Evolutionary conservation across 1,140 invertebrate genomes (phyloP), one percentile per base, ranked within the genome.

Genomic region (Pseudomyrmex sp.): DNA sequence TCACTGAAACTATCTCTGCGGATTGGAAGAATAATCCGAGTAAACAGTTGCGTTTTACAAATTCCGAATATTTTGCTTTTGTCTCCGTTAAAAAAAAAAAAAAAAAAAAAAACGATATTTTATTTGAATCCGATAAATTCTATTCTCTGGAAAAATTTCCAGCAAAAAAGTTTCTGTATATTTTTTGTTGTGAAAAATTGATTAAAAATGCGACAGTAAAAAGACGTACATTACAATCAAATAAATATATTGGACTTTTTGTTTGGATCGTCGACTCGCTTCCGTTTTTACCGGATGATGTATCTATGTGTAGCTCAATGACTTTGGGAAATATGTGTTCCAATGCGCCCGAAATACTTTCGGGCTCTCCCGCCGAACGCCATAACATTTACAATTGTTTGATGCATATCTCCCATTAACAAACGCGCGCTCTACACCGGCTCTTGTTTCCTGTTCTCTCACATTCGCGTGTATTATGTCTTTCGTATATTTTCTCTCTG

Each of bases 381-480:
- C 68, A 44, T 63, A 66, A 82, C 18, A 82, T 82, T 82, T 82
- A 82, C 58, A 54, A 82, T 65, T 82, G 26, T 75, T 75, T 44
- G 70, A 82, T 63, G 48, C 79, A 82, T 65, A 82, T 65, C 50
- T 18, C 62, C 48, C 13, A 12, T 82, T 48, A 75, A 63, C 12
- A 82, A 82, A 63, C 79, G 23, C n/a, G 59, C 59, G 66, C 61
- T 58, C 77, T 18, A 20, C 62, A 18, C 52, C 52, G 50, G 15
- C 44, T 76, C 20, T 35, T 59, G n/a, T 23, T 59, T 66, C 35
- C 74, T 68, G 44, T 15, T 50, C 1, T 26, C 26, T 26, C 26
- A 4, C 68, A 58, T 48, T 83, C 20, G 44, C 54, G 44, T 68
- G 63, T 74, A 77, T 83, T 83, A 59, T 75, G 44, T 15, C 15